phyloP scores from a whole-genome alignment of 2,888 invertebrate genomes.

The Tenthredo mesomela region DNA sequence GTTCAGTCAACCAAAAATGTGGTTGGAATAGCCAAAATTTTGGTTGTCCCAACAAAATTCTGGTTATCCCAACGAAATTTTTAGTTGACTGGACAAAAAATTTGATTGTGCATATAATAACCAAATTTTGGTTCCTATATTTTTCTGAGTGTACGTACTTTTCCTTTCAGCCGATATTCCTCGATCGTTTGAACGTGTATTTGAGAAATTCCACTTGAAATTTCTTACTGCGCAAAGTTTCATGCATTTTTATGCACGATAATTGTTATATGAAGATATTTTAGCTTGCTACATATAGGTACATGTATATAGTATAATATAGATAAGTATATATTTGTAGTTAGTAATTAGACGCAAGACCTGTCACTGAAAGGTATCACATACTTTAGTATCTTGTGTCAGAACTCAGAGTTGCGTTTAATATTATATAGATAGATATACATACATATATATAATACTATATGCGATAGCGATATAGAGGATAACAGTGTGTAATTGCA shows the following conservation, averaged over 20 bases:
- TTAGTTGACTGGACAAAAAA: too few species aligned
- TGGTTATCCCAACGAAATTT: too few species aligned
- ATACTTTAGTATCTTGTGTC: conserved; percentile 39
- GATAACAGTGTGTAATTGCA: neutral
- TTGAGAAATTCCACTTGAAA: neutral
- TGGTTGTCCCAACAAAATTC: too few species aligned
- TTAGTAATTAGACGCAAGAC: conserved; percentile 22
- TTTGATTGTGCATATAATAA: too few species aligned
- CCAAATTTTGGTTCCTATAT: too few species aligned
- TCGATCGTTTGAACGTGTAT: neutral
- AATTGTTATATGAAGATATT: neutral
- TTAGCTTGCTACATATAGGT: neutral
- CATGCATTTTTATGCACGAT: neutral
- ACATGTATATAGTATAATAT: too few species aligned
- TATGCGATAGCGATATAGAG: neutral
- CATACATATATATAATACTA: neutral
- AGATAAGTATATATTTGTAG: neutral
- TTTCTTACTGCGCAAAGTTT: neutral
- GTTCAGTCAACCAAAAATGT: too few species aligned
- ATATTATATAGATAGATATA: neutral
- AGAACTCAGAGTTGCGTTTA: conserved; percentile 17
- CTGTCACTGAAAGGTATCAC: conserved; percentile 1
- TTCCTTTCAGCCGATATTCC: neutral
- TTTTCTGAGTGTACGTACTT: too few species aligned
- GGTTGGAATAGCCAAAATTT: too few species aligned